phyloP scores from a whole-genome alignment of 2,113 vertebrate species.

The Cranoglanis bouderius region DNA sequence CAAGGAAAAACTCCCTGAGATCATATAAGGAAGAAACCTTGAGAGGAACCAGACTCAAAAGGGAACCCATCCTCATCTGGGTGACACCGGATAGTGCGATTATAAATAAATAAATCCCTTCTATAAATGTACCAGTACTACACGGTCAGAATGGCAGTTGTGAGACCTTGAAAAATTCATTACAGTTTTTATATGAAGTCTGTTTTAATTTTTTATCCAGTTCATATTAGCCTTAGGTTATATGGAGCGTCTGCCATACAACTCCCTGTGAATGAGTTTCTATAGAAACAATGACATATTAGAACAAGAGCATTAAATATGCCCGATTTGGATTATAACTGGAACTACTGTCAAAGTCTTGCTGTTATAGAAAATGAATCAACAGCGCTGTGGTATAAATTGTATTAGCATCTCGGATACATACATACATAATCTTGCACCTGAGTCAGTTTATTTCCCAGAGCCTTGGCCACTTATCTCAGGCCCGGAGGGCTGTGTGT shows the following conservation, averaged over 20 bases:
- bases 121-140: no score
- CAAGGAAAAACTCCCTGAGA: no score
- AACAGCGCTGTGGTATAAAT: neutral
- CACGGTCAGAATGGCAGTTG: no score
- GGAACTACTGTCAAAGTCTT: neutral
- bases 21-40: no score
- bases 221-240: neutral
- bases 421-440: constrained; percentile 12
- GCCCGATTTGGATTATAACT: neutral
- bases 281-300: neutral
- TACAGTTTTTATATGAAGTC: no score
- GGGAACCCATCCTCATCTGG: no score
- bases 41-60: no score
- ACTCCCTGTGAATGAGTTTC: neutral
- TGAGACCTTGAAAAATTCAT: no score
- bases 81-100: no score
- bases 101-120: no score
- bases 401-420: neutral
- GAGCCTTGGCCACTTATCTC: constrained; percentile 22
- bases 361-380: neutral
- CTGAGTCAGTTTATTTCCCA: constrained; percentile 10
- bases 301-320: neutral
- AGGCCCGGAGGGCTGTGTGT: neutral
- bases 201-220: no score
- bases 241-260: neutral